Percentiles rank a stretch among this genome's conserved stretches.
Evolutionary conservation across 1,140 invertebrate species (phyloP).

Genomic region (Lucilia cuprina): DNA sequence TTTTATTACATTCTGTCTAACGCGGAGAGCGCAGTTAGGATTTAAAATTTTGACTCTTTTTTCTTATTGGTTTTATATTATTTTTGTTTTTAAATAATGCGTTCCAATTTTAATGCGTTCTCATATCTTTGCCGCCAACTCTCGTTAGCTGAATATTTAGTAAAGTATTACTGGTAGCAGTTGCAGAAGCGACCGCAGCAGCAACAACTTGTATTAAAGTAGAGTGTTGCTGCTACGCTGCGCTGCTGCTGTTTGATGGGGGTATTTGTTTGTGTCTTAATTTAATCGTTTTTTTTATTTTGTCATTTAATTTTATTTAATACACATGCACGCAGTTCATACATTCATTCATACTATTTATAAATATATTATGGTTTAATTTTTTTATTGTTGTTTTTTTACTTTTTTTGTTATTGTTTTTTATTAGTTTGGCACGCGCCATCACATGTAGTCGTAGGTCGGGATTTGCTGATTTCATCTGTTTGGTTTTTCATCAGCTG

Average conservation of each 20-base stretch:
- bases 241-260: background rate
- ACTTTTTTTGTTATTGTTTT: slow-evolving; percentile 13
- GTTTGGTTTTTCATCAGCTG: slow-evolving; percentile 20
- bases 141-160: background rate
- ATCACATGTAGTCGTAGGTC: slow-evolving; percentile 32
- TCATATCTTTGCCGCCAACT: background rate
- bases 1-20: slow-evolving; percentile 7
- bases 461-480: slow-evolving; percentile 31
- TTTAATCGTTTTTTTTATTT: slow-evolving; percentile 26
- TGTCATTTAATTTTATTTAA: slow-evolving; percentile 23
- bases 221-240: background rate
- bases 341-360: background rate
- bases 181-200: background rate
- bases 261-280: slow-evolving; percentile 14
- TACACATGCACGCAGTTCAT: background rate
- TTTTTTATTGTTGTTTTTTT: background rate
- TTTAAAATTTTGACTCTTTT: background rate
- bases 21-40: background rate
- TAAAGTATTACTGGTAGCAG: background rate
- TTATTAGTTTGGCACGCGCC: slow-evolving; percentile 33
- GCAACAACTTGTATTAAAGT: background rate
- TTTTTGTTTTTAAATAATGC: background rate
- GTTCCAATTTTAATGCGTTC: slow-evolving; percentile 14
- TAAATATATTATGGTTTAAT: background rate
- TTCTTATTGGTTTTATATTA: background rate